A percentile compares a stretch with the other conserved stretches of the same genome.
Evolutionary conservation across 2,888 invertebrate species (phyloP).

Genomic region (Lepeophtheirus nordmannii): DNA sequence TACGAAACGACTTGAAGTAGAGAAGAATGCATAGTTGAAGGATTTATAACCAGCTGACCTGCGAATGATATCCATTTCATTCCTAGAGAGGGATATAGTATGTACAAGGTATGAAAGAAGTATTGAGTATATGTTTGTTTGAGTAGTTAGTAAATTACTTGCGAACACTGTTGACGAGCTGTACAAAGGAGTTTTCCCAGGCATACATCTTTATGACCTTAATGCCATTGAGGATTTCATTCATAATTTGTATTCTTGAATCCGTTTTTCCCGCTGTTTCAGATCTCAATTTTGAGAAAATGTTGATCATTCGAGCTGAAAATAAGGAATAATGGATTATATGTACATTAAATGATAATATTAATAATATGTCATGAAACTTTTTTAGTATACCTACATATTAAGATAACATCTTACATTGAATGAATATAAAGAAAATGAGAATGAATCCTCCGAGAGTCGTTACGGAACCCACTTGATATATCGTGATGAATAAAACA

Average conservation of each 20-base stretch:
- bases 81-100: slow-evolving; percentile 37
- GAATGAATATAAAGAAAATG: slow-evolving; percentile 63
- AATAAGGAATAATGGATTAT: too few species aligned
- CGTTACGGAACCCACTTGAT: slow-evolving; percentile 50
- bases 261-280: slow-evolving; percentile 72
- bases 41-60: slow-evolving; percentile 48
- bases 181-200: slow-evolving; percentile 77
- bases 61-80: slow-evolving; percentile 51
- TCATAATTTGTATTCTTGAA: slow-evolving; percentile 77
- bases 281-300: slow-evolving; percentile 44
- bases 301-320: slow-evolving; percentile 34
- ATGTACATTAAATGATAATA: too few species aligned
- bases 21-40: slow-evolving; percentile 49
- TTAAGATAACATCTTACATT: slow-evolving; percentile 40
- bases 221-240: slow-evolving; percentile 81
- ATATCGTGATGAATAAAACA: slow-evolving; percentile 62
- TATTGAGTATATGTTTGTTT: too few species aligned
- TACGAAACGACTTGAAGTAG: slow-evolving; percentile 59
- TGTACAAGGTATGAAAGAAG: background rate
- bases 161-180: slow-evolving; percentile 59
- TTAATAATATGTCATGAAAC: too few species aligned
- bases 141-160: slow-evolving; percentile 34
- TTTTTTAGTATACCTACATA: too few species aligned
- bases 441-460: slow-evolving; percentile 62
- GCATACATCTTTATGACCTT: slow-evolving; percentile 94